phyloP scores from a whole-genome alignment of 2,888 invertebrate genomes.

The Cheilosia grossa region DNA sequence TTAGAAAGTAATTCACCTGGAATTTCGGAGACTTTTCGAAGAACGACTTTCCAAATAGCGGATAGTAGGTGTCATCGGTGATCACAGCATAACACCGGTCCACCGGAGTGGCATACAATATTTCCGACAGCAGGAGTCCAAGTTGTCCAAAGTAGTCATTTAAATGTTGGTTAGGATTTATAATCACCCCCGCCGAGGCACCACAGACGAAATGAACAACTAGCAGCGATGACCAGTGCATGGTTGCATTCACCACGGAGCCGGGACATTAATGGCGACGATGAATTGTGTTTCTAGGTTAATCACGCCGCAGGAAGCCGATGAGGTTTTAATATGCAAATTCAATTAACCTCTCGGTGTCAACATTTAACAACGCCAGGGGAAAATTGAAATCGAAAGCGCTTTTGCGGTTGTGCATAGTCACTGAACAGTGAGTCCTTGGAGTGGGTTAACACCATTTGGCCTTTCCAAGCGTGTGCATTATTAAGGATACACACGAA shows the following conservation, averaged over 20 bases:
- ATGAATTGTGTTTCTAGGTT: slow-evolving; percentile 26
- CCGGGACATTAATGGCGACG: slow-evolving; percentile 7
- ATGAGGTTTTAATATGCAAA: slow-evolving; percentile 60
- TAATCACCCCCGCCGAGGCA: slow-evolving; percentile 1
- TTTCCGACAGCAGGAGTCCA: slow-evolving; percentile 75
- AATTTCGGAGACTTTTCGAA: slow-evolving; percentile 76
- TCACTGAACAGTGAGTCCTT: slow-evolving; percentile 32
- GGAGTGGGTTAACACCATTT: slow-evolving; percentile 30
- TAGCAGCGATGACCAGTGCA: slow-evolving; percentile 22
- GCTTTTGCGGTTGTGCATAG: not conserved
- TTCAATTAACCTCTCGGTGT: slow-evolving; percentile 58
- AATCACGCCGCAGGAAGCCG: slow-evolving; percentile 21
- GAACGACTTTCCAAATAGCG: slow-evolving; percentile 77
- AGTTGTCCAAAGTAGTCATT: slow-evolving; percentile 76
- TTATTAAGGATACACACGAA: slow-evolving; percentile 14
- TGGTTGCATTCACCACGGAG: slow-evolving; percentile 13
- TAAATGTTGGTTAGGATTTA: slow-evolving; percentile 34
- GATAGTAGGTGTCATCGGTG: slow-evolving; percentile 79
- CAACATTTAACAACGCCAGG: slow-evolving; percentile 21
- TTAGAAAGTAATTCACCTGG: slow-evolving; percentile 83
- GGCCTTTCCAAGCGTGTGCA: slow-evolving; percentile 23
- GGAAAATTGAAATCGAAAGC: slow-evolving; percentile 64
- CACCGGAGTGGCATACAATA: slow-evolving; percentile 76
- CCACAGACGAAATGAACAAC: slow-evolving; percentile 15
- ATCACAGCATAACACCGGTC: slow-evolving; percentile 81